These are phyloP conservation scores for Anguilla marmorata DNA, from an alignment of 2,797 vertebrate species.

Conservation along the genomic window DNA sequence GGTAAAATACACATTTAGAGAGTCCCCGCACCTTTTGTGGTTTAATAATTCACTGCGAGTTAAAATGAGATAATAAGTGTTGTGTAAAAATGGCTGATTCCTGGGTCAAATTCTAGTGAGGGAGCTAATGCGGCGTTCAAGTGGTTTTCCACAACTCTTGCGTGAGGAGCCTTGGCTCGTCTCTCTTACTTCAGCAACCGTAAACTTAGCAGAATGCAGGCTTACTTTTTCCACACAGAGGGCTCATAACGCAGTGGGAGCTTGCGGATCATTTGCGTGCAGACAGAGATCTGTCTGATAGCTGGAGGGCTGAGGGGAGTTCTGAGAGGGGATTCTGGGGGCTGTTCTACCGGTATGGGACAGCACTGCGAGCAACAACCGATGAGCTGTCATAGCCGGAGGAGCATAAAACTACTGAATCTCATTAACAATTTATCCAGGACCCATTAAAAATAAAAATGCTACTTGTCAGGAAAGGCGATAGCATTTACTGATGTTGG, in stretches of 20 bases:
- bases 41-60: not conserved
- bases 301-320: not conserved
- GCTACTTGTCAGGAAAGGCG: not conserved
- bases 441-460: slow-evolving; percentile 13
- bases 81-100: not conserved
- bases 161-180: not conserved
- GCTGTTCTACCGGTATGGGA: not conserved
- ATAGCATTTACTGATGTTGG: not conserved
- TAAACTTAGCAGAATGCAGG: not conserved
- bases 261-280: not conserved
- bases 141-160: not conserved
- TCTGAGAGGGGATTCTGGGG: not conserved
- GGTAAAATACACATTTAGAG: not conserved
- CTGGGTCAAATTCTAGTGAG: not conserved
- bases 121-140: not conserved
- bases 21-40: not conserved
- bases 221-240: not conserved
- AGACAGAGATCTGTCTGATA: not conserved
- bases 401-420: not conserved
- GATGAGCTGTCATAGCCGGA: not conserved
- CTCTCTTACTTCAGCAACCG: not conserved
- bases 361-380: not conserved
- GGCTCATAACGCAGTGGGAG: not conserved
- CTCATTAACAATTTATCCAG: not conserved
- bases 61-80: not conserved